Conservation (phyloP, 2,888 invertebrate genomes). For the Mesorhabditis spiculigera region DNA sequence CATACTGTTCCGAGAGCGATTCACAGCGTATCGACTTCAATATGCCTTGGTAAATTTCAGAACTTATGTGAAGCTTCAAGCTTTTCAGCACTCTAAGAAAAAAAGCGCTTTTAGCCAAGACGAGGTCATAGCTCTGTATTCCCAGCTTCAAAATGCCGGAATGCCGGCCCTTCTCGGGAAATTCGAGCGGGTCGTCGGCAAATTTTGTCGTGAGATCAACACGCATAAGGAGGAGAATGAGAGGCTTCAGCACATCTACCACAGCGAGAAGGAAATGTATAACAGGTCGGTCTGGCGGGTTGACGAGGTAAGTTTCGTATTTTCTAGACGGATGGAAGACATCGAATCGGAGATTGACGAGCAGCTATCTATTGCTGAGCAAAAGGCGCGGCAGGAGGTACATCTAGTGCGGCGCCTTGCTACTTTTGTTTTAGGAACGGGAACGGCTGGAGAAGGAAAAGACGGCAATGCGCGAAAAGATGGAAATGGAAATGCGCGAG, state of each 20-base stretch:
- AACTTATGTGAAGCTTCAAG: neutral
- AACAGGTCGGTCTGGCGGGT: conserved; percentile 42
- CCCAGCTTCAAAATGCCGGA: conserved; percentile 63
- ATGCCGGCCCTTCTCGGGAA: conserved; percentile 62
- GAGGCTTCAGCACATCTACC: conserved; percentile 64
- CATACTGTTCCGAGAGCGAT: conserved; percentile 39
- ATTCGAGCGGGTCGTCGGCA: conserved; percentile 64
- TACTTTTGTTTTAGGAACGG: conserved; percentile 54
- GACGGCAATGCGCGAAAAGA: conserved; percentile 61
- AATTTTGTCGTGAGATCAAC: conserved; percentile 65
- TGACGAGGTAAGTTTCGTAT: no score
- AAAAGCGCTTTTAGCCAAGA: conserved; percentile 62
- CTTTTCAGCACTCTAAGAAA: neutral
- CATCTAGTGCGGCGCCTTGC: neutral
- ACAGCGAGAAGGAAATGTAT: conserved; percentile 65
- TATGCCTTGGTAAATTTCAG: conserved; percentile 32
- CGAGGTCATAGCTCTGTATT: conserved; percentile 64
- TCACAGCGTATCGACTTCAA: conserved; percentile 34
- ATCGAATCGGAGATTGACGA: conserved; percentile 67
- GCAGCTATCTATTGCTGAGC: conserved; percentile 65
- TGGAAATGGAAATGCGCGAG: conserved; percentile 65
- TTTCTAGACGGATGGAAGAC: conserved; percentile 60
- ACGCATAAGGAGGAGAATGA: conserved; percentile 65
- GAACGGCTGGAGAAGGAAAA: conserved; percentile 63
- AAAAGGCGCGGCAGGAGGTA: conserved; percentile 61